A percentile compares a stretch with the other conserved stretches of the same genome.
Evolutionary conservation across 2,797 vertebrate species (phyloP).

Genomic region (Lepidocolaptes lacrymiger): DNA sequence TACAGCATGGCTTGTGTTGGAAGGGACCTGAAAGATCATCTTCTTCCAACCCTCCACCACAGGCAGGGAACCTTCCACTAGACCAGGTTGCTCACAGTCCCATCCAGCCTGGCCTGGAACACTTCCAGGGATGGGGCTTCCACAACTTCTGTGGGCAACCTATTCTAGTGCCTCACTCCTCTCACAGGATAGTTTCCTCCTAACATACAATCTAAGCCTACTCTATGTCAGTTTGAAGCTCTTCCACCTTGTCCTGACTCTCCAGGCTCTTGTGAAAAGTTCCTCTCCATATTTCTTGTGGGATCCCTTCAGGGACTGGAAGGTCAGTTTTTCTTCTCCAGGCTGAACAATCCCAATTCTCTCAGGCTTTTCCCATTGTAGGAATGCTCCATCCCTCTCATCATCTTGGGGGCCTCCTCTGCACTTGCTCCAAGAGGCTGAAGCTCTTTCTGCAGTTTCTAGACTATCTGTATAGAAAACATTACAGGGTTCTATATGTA

Average conservation of each 20-base stretch:
- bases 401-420: neutral
- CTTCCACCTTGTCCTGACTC: neutral
- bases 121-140: neutral
- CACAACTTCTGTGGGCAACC: too few relatives aligned
- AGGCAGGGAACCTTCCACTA: neutral
- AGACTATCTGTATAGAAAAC: neutral
- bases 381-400: neutral
- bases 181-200: neutral
- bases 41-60: rapidly evolving
- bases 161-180: neutral
- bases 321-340: neutral
- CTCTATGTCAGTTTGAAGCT: neutral
- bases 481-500: neutral
- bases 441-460: neutral
- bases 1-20: neutral
- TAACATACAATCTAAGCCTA: neutral
- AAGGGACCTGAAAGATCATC: neutral
- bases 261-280: neutral
- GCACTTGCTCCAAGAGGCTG: neutral
- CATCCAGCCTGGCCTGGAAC: neutral
- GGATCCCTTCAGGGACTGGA: neutral
- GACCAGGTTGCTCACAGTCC: neutral
- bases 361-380: neutral
- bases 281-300: neutral
- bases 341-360: neutral